These are phyloP conservation scores for Graphium colonna DNA, from an alignment of 2,888 invertebrate genomes.

Conservation along the genomic window DNA sequence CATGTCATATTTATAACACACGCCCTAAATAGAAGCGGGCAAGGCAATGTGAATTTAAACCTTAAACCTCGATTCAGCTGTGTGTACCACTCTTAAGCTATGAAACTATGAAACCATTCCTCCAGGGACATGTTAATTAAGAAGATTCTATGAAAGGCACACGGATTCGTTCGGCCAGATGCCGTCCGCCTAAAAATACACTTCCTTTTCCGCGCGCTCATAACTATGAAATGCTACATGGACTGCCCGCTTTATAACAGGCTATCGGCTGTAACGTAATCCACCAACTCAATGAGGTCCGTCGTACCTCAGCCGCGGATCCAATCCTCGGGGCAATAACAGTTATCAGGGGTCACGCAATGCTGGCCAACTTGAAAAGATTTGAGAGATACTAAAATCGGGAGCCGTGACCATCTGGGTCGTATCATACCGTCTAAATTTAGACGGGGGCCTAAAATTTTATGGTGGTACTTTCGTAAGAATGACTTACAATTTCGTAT, in stretches of 20 bases:
- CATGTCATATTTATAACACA: slow-evolving; percentile 37
- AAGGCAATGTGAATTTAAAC: slow-evolving; percentile 26
- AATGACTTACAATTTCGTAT: slow-evolving; percentile 34
- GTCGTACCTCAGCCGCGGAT: slow-evolving; percentile 39
- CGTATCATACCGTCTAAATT: slow-evolving; percentile 72
- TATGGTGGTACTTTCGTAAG: slow-evolving; percentile 59
- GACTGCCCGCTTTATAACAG: slow-evolving; percentile 64
- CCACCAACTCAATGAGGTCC: slow-evolving; percentile 50
- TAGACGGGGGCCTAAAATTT: slow-evolving; percentile 66
- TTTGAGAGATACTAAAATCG: slow-evolving; percentile 74
- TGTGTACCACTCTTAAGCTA: slow-evolving; percentile 50
- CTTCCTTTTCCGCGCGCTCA: slow-evolving; percentile 73
- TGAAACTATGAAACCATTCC: slow-evolving; percentile 63
- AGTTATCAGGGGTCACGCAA: slow-evolving; percentile 50
- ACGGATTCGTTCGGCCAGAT: slow-evolving; percentile 61
- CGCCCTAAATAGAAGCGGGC: slow-evolving; percentile 37
- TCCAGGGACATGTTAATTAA: slow-evolving; percentile 70
- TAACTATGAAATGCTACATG: slow-evolving; percentile 74
- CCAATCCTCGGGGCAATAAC: slow-evolving; percentile 43
- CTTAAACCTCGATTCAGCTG: slow-evolving; percentile 48
- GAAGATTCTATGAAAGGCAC: slow-evolving; percentile 67
- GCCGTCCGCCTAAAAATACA: slow-evolving; percentile 72
- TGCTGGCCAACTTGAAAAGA: slow-evolving; percentile 61
- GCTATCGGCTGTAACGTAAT: slow-evolving; percentile 64
- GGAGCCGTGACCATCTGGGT: slow-evolving; percentile 74